Evolutionary conservation across 2,888 invertebrate genomes (phyloP), one percentile per base, ranked within the genome.

Genomic region (Drosophila birchii): DNA sequence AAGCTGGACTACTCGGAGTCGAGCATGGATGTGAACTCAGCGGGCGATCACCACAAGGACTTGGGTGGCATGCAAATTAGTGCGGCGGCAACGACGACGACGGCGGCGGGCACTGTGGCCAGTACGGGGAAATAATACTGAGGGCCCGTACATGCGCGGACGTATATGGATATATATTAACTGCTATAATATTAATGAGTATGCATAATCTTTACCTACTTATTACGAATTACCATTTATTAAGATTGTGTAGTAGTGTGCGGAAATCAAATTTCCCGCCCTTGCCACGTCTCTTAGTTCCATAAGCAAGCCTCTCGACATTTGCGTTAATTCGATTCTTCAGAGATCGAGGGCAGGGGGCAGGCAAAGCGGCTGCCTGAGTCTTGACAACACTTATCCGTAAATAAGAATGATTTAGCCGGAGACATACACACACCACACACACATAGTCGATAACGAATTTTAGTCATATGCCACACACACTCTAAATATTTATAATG

Each of bases 1-100:
- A 95, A 94, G 92, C 92, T 96, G 72, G 95, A 95, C 92, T 95
- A 94, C 91, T 93, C 94, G 43, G 84, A 73, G 57, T 70, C 78
- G 55, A 84, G 78, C 54, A 78, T 83, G 59, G 71, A 80, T 7
- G 38, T 68, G 11, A 78, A 66, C 45, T 47, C 59, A 5, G 69
- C 58, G 51, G 74, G 55, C 20, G 60, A 75, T n/a, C 67, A 67
- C 26, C 71, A 67, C 56, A 81, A 85, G 74, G 80, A 88, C 41
- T 39, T 70, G 45, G 70, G 74, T 34, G 78, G 62, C 39, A 74
- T 79, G 61, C 75, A 77, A 6, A 78, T 81, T 29, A 81, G 68
- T 44, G 75, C 79, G 36, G 16, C 79, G 36, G 23, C 51, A 36
- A 32, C 87, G 36, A 36, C 51, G 51, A 32, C 87, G 18, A 58